phyloP scores from a whole-genome alignment of 2,113 vertebrate species.

The Poeciliopsis turrubarensis region DNA sequence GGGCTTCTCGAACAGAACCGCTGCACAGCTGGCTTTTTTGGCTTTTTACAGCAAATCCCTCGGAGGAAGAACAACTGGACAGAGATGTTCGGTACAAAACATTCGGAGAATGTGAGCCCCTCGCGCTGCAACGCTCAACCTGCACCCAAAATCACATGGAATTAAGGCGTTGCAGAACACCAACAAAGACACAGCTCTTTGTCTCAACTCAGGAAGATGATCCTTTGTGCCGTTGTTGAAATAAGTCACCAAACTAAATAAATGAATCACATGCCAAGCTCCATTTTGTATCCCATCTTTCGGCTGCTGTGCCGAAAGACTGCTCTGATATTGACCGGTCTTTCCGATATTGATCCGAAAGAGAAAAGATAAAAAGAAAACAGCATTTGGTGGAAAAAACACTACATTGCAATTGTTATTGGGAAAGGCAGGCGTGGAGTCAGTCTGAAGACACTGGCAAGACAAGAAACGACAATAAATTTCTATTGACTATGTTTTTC shows the following conservation, averaged over 20 bases:
- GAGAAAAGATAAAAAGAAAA: no score
- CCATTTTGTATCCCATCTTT: no score
- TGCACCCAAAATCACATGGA: conserved; percentile 3
- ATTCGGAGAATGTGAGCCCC: conserved; percentile 12
- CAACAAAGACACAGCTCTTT: neutral
- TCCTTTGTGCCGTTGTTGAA: no score
- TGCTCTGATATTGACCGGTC: no score
- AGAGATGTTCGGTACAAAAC: conserved; percentile 12
- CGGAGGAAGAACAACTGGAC: conserved; percentile 29
- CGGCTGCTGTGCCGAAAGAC: neutral
- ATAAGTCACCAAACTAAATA: neutral
- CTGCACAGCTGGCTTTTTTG: conserved; percentile 54
- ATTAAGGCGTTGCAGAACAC: neutral
- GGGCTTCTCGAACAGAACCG: conserved; percentile 28
- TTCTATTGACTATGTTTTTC: no score
- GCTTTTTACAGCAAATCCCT: conserved; percentile 5
- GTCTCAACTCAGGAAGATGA: no score
- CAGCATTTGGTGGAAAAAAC: no score
- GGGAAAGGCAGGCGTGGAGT: no score
- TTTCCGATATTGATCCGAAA: neutral
- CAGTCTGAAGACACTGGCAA: no score
- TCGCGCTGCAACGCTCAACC: neutral
- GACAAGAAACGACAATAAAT: no score
- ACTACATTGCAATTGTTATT: no score
- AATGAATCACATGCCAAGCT: neutral